phyloP scores from a whole-genome alignment of 92 coral and sea anemone genomes.

The Actinernus sp. region DNA sequence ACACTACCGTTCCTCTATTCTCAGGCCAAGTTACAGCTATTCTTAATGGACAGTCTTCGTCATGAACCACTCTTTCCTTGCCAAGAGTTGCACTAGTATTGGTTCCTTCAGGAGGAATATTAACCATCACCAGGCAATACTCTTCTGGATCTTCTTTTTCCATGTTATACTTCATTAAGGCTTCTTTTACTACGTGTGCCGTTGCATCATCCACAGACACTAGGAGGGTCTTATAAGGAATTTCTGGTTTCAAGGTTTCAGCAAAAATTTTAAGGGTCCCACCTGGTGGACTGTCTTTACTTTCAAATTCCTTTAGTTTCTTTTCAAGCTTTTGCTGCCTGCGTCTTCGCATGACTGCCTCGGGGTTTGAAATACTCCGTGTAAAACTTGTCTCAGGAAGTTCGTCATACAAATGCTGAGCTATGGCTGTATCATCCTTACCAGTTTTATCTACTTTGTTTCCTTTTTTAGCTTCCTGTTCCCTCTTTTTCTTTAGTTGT shows the following conservation, averaged over 20 bases:
- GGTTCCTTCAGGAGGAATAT: constrained; percentile 85
- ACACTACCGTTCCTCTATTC: constrained; percentile 86
- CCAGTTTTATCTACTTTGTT: constrained; percentile 42
- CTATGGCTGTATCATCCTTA: constrained; percentile 78
- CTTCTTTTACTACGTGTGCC: constrained; percentile 82
- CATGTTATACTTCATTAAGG: constrained; percentile 91
- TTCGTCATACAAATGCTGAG: constrained; percentile 84
- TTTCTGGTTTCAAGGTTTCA: constrained; percentile 92
- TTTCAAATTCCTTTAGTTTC: constrained; percentile 81
- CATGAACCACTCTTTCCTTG: constrained; percentile 93
- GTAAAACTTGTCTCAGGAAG: constrained; percentile 94
- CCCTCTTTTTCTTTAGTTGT: constrained; percentile 71
- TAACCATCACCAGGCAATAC: constrained; percentile 96
- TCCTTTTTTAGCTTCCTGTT: constrained; percentile 72
- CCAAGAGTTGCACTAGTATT: constrained; percentile 77
- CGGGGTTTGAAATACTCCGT: constrained; percentile 93
- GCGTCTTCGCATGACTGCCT: constrained; percentile 94
- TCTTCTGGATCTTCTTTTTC: constrained; percentile 93
- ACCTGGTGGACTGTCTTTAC: constrained; percentile 77
- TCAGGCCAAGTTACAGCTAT: constrained; percentile 99
- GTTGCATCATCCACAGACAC: constrained; percentile 91
- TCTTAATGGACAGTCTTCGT: constrained; percentile 92
- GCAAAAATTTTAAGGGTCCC: constrained; percentile 98
- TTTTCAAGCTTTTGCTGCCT: constrained; percentile 88
- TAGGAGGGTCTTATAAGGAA: constrained; percentile 93